Base-by-base conservation (phyloP, 2,113 vertebrate species). In the Oryzias celebensis region DNA sequence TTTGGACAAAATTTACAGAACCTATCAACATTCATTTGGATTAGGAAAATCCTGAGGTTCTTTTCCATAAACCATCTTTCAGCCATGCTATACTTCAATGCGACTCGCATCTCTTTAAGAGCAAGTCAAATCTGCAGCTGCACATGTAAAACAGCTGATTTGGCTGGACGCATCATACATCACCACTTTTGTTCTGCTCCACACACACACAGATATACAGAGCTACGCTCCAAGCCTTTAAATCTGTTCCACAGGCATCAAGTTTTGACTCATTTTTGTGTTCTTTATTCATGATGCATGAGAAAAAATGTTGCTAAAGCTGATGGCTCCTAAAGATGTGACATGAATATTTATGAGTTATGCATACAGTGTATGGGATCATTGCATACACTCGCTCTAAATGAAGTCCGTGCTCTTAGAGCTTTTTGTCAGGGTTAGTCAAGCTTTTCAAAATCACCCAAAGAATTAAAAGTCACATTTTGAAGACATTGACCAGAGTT, bases 61-160 rank as follows among this genome's bases (percentile, higher is more conserved):
- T 64, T 85, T 79, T 77, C 65, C 77, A 78, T 82, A 75, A 77
- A 71, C 70, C 64, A 75, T 61, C 59, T 18, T 42, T 74, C 49
- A 68, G 53, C 62, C 75, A 15, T 47, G 54, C 69, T 24, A 4
- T 56, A 49, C 1, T 7, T 54, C 61, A 58, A 36, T 42, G 44
- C 62, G 52, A 14, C 69, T 48, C 55, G 23, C 44, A 26, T 62
- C 52, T 52, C 42, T 68, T 47, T 36, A 71, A 52, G n/a, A 45
- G 62, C 44, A 43, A 78, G 59, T 77, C 70, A 76, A 77, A 79
- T 85, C 52, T 23, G 0, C 42, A 66, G 73, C 63, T 54, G 42
- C 68, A 65, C 71, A 83, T 88, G 80, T 80, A 85, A 86, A 88
- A 77, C 73, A 72, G 75, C 73, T 76, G 69, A 86, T 85, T 82